Evolutionary conservation across 2,797 vertebrate genomes (phyloP).

Genomic region (Lateolabrax maculatus): DNA sequence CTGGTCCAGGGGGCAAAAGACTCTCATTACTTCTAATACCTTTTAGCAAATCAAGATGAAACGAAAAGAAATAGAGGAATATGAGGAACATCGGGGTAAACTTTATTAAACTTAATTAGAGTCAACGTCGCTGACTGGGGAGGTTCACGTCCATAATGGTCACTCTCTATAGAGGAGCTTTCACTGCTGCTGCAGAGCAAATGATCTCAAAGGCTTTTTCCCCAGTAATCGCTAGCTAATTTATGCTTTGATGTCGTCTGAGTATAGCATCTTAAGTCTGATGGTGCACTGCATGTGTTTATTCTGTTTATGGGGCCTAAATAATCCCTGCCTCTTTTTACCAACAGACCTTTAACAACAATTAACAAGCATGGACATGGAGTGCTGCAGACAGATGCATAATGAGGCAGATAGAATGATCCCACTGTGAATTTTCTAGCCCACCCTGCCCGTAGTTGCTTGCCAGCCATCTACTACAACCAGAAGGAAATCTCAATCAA

Average conservation of each 20-base stretch:
- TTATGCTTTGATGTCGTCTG: conserved; percentile 87
- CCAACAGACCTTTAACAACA: conserved; percentile 88
- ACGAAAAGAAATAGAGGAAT: conserved; percentile 79
- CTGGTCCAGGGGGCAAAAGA: conserved; percentile 83
- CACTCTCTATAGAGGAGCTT: conserved; percentile 78
- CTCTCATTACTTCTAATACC: conserved; percentile 87
- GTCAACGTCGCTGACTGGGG: conserved; percentile 83
- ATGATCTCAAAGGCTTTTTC: conserved; percentile 84
- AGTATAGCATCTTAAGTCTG: conserved; percentile 79
- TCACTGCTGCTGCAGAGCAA: conserved; percentile 67
- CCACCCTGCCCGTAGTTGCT: conserved; percentile 53
- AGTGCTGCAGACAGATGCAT: conserved; percentile 78
- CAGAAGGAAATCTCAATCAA: conserved; percentile 66
- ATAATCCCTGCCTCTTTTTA: conserved; percentile 86
- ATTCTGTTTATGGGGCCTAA: conserved; percentile 87
- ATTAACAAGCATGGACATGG: conserved; percentile 84
- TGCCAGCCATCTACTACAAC: conserved; percentile 56
- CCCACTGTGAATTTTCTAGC: conserved; percentile 72
- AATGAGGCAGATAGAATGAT: conserved; percentile 86
- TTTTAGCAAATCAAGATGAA: conserved; percentile 87
- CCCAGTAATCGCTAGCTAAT: conserved; percentile 84
- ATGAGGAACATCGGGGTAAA: conserved; percentile 80
- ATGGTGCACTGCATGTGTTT: conserved; percentile 80
- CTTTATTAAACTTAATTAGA: conserved; percentile 90
- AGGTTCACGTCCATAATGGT: conserved; percentile 81